Conservation (phyloP, 2,888 invertebrate species). For the Thysanoteuthis rhombus region DNA sequence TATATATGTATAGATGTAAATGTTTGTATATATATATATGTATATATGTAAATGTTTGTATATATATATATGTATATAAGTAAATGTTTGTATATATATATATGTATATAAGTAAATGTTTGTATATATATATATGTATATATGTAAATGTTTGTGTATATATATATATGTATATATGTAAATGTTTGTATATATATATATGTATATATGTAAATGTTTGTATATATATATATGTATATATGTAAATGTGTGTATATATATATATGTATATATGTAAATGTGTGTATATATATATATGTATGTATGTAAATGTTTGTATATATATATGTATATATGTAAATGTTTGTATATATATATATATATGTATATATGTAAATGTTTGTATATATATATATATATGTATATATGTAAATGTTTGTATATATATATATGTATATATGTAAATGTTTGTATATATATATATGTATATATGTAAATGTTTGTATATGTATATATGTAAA, state of each 20-base stretch:
- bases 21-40: not conserved
- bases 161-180: not conserved
- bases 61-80: not conserved
- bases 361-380: not conserved
- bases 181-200: not conserved
- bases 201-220: not conserved
- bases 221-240: not conserved
- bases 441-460: not conserved
- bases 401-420: not conserved
- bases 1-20: too few relatives aligned
- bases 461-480: not conserved
- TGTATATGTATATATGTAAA: not conserved
- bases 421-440: not conserved
- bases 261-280: not conserved
- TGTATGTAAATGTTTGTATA: not conserved
- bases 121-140: not conserved
- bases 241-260: not conserved
- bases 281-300: not conserved
- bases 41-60: not conserved
- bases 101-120: not conserved
- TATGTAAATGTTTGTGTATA: not conserved
- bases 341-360: not conserved
- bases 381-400: not conserved
- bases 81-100: not conserved
- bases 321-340: not conserved